Base-by-base conservation (phyloP, 2,113 vertebrate genomes). In the Macroglossus sobrinus region DNA sequence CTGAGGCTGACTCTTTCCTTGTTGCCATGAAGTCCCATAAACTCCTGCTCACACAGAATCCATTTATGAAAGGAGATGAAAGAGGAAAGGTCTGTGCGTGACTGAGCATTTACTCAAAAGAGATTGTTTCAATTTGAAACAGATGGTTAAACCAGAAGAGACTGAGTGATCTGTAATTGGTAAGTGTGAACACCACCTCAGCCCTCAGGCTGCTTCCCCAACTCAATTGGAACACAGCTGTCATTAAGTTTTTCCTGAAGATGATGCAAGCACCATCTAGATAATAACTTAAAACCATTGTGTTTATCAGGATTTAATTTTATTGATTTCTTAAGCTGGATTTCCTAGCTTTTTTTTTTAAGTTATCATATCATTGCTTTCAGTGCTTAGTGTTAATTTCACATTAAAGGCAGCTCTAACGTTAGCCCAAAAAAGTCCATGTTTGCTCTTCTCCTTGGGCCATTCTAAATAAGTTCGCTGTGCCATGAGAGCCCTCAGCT, bases 381-480 rank as follows among this genome's bases (percentile, higher is more conserved):
- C 97, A 74, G 12, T 7, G 10, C 33, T 14, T 30, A 40, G 28
- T 12, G 64, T 50, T 93, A 99, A 61, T 7, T 98, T 98, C 40
- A 98, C 61, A 91, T 98, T 98, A 78, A 99, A 98, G 11, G 99
- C 98, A 76, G 99, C 99, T 90, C 98, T 98, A 64, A 99, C 97
- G 84, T 99, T 99, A 45, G 99, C 99, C 99, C 99, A 99, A 97
- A 99, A 99, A 16, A 99, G 97, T 28, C 97, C 98, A 16, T 64
- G 99, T 88, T 99, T 99, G 96, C 97, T 98, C 72, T 95, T 99
- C 82, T 99, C 99, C 74, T 98, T 98, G 0, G 99, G 99, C 99
- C 99, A 99, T 97, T 99, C 99, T 96, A 99, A 87, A 89, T 99
- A 99, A 11, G 99, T 99, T 93, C 99, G 97, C 22, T 98, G 98